Base-by-base conservation (phyloP, 2,797 vertebrate genomes). In the Enteromius viviparus region DNA sequence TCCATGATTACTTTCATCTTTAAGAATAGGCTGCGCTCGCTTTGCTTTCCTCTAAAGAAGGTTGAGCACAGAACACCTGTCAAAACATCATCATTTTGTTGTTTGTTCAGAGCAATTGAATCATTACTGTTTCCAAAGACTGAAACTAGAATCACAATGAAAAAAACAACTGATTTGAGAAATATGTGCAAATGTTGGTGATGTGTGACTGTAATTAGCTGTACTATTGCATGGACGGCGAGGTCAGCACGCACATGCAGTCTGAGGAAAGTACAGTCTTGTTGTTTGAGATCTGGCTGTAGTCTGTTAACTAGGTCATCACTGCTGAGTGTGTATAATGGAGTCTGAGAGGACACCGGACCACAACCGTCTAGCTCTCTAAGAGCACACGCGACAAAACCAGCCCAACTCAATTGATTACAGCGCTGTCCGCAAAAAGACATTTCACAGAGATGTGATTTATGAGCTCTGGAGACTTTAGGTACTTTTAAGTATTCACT, bases 291-390 rank as follows among this genome's bases (percentile, higher is more conserved):
- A 34, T 32, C 58, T 68, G 84, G 51, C 77, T 83, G 62, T 69
- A 84, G 69, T 51, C 75, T 79, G 69, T 86, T 84, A 87, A 82
- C 79, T 87, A 87, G 87, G 82, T 86, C 82, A 87, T 79, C 58
- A 6, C n/a, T 79, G 60, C 86, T 85, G 84, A 78, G 53, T 72
- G 80, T 77, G 65, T 69, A 83, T 81, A 85, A 84, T 70, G 49
- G 72, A 85, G 69, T 53, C 66, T 26, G 84, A 87, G 76, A 84
- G 70, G 32, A 86, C 60, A 84, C 82, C 84, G 72, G 78, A 49
- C 82, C 80, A 68, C 49, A 74, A 40, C 68, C 55, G 58, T 62
- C 72, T 78, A 81, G 79, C 37, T 45, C 76, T 84, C 40, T 69
- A 84, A 80, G 83, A 84, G 83, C 80, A 87, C 79, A 85, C 65